Percentiles rank a stretch among this genome's conserved stretches.
These are phyloP conservation scores for Pedionomus torquatus DNA, from an alignment of 2,113 vertebrate genomes.

Conservation along the genomic window DNA sequence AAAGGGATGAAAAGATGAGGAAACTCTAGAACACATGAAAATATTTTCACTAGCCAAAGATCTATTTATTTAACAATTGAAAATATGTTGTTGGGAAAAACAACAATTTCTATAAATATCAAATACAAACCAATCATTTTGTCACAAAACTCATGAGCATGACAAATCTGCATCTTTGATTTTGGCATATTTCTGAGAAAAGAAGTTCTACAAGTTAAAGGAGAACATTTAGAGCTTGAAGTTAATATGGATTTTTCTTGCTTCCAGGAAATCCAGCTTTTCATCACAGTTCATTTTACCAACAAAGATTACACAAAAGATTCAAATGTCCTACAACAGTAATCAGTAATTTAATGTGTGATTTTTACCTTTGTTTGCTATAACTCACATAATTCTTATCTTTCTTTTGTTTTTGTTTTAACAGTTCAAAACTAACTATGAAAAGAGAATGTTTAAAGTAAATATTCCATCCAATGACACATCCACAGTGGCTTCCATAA, in stretches of 20 bases:
- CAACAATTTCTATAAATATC: not conserved
- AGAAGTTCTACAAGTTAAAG: not conserved
- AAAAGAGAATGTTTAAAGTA: constrained; percentile 78
- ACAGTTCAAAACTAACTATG: constrained; percentile 91
- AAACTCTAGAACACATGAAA: not conserved
- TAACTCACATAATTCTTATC: not conserved
- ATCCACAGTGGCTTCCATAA: constrained; percentile 23
- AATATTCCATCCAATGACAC: constrained; percentile 77
- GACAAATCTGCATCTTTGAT: not conserved
- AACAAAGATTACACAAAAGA: not conserved
- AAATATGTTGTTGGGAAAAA: not conserved
- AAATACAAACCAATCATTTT: not conserved
- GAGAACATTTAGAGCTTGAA: not conserved
- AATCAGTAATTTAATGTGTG: not conserved
- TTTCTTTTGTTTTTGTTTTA: not conserved
- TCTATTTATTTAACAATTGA: not conserved
- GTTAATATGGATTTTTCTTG: not conserved
- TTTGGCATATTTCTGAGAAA: not conserved
- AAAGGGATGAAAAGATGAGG: not conserved
- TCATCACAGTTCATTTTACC: not conserved
- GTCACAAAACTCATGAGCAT: not conserved
- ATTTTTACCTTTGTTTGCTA: not conserved
- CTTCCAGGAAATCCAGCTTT: not conserved
- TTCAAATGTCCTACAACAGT: not conserved
- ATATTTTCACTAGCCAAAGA: not conserved